phyloP scores from a whole-genome alignment of 2,888 invertebrate genomes.

The Drosophila siamana region DNA sequence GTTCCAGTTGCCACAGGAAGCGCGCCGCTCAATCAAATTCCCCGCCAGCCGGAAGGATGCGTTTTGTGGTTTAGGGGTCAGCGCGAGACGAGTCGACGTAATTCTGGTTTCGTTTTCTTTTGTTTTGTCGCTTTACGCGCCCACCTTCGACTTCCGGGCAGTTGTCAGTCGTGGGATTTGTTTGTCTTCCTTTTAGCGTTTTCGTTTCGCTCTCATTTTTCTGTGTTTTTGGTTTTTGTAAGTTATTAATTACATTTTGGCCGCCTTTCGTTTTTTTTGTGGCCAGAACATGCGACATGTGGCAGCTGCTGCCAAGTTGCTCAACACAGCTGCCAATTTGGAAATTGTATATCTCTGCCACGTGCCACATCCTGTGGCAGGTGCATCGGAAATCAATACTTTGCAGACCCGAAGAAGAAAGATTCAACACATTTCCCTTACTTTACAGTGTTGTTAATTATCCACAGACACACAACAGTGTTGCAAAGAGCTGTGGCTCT shows the following conservation, averaged over 20 bases:
- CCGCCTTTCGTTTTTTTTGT: conserved; percentile 10
- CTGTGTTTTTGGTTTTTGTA: conserved; percentile 4
- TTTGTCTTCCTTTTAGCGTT: conserved; percentile 41
- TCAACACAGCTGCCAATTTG: conserved; percentile 68
- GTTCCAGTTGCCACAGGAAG: conserved; percentile 36
- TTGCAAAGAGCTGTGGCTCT: not conserved
- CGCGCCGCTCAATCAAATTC: conserved; percentile 39
- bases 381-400: conserved; percentile 25
- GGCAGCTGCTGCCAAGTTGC: conserved; percentile 36
- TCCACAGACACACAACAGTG: not conserved
- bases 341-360: conserved; percentile 67
- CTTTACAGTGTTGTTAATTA: not conserved
- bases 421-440: not conserved
- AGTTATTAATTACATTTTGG: conserved; percentile 52
- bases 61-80: conserved; percentile 40
- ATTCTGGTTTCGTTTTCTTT: conserved; percentile 23
- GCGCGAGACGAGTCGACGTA: not conserved
- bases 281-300: conserved; percentile 29
- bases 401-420: too few species aligned
- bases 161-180: conserved; percentile 51
- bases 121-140: conserved; percentile 31
- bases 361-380: conserved; percentile 53
- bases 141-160: conserved; percentile 43
- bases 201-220: conserved; percentile 7
- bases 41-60: conserved; percentile 51